Conservation (phyloP, 2,113 vertebrate genomes). For the Barbus barbus region DNA sequence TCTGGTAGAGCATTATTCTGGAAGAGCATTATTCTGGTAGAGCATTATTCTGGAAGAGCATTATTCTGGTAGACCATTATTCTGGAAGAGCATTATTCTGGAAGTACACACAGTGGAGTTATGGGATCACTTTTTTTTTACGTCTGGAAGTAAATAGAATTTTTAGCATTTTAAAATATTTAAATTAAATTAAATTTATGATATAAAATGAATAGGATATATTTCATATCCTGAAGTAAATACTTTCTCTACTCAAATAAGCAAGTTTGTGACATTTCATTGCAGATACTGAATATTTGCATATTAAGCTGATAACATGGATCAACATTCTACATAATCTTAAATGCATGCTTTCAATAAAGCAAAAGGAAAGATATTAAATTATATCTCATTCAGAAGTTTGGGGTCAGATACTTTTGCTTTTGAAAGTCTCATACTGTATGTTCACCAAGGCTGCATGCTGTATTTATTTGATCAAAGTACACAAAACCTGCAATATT, state of each 20-base stretch:
- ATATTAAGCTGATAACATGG: not conserved
- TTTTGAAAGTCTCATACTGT: no score
- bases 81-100: conserved; percentile 3
- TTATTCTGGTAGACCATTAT: no score
- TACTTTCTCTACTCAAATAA: not conserved
- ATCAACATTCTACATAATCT: not conserved
- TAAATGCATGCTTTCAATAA: not conserved
- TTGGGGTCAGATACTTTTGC: no score
- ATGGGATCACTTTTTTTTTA: no score
- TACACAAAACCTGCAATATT: not conserved
- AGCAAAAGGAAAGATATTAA: not conserved
- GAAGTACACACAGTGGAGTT: not conserved
- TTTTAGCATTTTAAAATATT: not conserved
- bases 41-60: conserved; percentile 8
- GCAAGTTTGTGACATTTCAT: not conserved
- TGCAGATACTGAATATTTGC: not conserved
- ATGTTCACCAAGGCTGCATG: not conserved
- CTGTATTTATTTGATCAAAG: not conserved
- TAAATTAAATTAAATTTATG: not conserved
- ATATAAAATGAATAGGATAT: no score
- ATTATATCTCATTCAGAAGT: not conserved
- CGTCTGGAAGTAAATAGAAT: not conserved
- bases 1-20: not conserved
- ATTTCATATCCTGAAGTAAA: not conserved
- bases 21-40: no score